Base-by-base conservation (phyloP, 2,797 vertebrate genomes). In the Myotis myotis region DNA sequence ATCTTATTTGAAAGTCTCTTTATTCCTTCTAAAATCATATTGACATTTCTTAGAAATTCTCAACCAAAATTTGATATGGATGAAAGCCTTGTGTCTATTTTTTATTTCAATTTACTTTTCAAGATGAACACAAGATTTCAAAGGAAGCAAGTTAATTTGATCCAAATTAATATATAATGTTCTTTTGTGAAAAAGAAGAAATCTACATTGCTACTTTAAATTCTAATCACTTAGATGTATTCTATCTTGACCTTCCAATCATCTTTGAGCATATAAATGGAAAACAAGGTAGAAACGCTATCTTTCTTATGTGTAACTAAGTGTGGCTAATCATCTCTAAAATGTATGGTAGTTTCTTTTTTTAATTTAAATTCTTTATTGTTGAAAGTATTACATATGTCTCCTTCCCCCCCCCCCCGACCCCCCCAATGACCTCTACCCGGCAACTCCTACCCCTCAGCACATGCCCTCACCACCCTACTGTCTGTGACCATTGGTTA, bases 131-230 rank as follows among this genome's bases (percentile, higher is more conserved):
- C 15, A 88, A 41, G 19, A 49, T 78, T 91, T 28, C 30, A 91
- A 83, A 95, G 20, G 36, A 68, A 23, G 17, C 2, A 95, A 88
- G 60, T 71, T 53, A 57, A 88, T 93, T 28, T 47, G 19, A 95
- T 47, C 5, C 3, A 64, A 87, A 93, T 75, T 76, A 78, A 53
- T 30, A 51, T 57, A 55, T n/a, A 71, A 70, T 68, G 6, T 87
- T 81, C 28, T 51, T 36, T 80, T 89, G 28, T 30, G 17, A 70
- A 74, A 91, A 95, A 79, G 8, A 17, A 11, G 1, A 87, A 55
- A 49, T 53, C 16, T 82, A 55, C 3, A 20, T 57, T 79, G 6
- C 41, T 82, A n/a, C 15, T 72, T 84, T 28, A 76, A 88, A 51
- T 75, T 84, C 10, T 44, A 74, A 7, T 41, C 36, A 33, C 12